These are phyloP conservation scores for Hymenochirus boettgeri DNA, from an alignment of 2,113 vertebrate species.

Conservation along the genomic window DNA sequence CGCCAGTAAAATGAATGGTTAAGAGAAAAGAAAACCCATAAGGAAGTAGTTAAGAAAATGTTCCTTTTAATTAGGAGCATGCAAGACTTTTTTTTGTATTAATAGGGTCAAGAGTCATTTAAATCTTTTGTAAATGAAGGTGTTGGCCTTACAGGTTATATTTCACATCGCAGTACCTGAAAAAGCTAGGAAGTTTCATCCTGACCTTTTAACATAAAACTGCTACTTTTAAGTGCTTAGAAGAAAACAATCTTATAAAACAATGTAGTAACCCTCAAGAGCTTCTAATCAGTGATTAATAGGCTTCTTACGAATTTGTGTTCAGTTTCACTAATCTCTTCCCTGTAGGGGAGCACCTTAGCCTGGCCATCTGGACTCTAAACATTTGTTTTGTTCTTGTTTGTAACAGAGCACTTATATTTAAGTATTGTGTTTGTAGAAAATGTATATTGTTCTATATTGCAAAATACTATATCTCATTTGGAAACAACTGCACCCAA, in stretches of 20 bases:
- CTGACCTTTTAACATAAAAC: not conserved
- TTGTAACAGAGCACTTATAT: too few relatives aligned
- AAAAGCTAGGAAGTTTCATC: not conserved
- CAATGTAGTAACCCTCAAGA: not conserved
- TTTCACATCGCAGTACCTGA: not conserved
- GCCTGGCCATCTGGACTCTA: too few relatives aligned
- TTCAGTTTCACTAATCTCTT: too few relatives aligned
- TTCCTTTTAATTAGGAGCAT: conserved; percentile 1
- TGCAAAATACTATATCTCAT: too few relatives aligned
- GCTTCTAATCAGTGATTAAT: too few relatives aligned
- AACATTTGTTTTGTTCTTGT: too few relatives aligned
- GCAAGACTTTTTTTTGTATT: not conserved
- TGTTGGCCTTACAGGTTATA: not conserved
- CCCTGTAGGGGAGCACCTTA: too few relatives aligned
- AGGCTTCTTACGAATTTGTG: too few relatives aligned
- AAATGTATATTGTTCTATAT: too few relatives aligned
- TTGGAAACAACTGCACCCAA: too few relatives aligned
- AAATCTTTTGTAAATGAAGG: conserved; percentile 11
- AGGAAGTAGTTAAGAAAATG: conserved; percentile 37
- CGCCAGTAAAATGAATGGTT: conserved; percentile 34
- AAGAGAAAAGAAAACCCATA: conserved; percentile 39
- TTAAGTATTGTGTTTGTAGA: too few relatives aligned
- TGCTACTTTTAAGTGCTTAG: not conserved
- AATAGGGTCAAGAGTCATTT: not conserved
- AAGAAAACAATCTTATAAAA: not conserved